phyloP scores from a whole-genome alignment of 2,888 invertebrate genomes.

The Mesoligia furuncula region DNA sequence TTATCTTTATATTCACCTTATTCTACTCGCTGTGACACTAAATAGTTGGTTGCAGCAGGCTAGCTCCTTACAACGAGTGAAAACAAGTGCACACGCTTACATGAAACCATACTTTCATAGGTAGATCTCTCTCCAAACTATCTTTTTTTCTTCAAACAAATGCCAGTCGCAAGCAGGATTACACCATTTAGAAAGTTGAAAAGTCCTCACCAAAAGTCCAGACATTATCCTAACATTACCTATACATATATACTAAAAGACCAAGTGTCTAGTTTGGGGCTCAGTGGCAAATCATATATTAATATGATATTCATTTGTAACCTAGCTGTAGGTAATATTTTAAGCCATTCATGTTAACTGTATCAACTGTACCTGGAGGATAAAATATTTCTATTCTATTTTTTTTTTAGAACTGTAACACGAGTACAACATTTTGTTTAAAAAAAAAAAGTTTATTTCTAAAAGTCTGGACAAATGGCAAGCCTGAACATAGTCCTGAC shows the following conservation, averaged over 20 bases:
- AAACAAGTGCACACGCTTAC: neutral
- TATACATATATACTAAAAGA: neutral
- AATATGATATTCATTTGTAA: neutral
- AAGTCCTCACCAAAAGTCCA: neutral
- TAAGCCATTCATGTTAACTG: neutral
- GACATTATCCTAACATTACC: neutral
- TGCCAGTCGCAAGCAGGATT: neutral
- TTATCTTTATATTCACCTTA: conserved; percentile 38
- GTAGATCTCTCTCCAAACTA: neutral
- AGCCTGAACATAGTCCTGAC: neutral
- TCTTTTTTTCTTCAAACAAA: neutral
- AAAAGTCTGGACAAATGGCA: neutral
- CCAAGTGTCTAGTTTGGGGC: neutral
- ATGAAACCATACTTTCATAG: neutral
- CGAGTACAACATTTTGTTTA: neutral
- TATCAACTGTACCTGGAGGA: neutral
- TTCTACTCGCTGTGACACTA: neutral
- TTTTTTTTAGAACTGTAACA: neutral
- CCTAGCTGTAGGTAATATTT: neutral
- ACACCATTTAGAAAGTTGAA: neutral
- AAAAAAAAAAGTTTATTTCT: neutral
- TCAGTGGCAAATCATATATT: neutral
- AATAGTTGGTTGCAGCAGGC: conserved; percentile 10
- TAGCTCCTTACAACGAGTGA: neutral
- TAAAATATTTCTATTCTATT: neutral